Conservation (phyloP, 2,888 invertebrate species). For the Spisula solida region DNA sequence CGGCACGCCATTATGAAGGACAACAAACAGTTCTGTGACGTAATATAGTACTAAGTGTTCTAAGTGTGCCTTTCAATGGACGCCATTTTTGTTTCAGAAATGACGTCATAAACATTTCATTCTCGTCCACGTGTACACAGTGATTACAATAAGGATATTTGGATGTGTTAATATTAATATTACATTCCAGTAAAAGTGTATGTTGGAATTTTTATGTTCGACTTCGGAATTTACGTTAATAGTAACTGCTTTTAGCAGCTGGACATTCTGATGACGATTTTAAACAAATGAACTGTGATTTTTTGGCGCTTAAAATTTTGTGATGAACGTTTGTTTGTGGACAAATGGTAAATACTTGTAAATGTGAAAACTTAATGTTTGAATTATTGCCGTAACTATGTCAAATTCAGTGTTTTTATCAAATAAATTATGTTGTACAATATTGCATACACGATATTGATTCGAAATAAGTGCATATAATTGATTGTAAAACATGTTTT, state of each 20-base stretch:
- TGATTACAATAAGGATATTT: neutral
- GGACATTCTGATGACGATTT: neutral
- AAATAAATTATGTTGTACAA: too few species aligned
- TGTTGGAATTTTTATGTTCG: neutral
- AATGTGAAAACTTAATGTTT: neutral
- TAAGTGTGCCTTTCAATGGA: constrained; percentile 4
- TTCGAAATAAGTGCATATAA: too few species aligned
- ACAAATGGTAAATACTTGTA: neutral
- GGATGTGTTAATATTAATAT: neutral
- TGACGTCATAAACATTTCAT: neutral
- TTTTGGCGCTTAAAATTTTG: neutral
- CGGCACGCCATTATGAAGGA: constrained; percentile 61
- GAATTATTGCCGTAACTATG: neutral
- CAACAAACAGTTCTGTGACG: constrained; percentile 67
- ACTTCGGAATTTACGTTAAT: neutral
- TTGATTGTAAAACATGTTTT: too few species aligned
- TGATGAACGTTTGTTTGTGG: neutral
- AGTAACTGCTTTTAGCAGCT: neutral
- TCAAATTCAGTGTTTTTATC: neutral
- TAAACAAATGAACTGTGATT: neutral
- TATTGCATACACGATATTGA: too few species aligned
- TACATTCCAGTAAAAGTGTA: neutral
- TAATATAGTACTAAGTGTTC: constrained; percentile 25
- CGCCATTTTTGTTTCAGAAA: neutral
- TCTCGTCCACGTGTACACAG: neutral